These are phyloP conservation scores for Hoplodrina blanda DNA, from an alignment of 2,888 invertebrate species.

Conservation along the genomic window DNA sequence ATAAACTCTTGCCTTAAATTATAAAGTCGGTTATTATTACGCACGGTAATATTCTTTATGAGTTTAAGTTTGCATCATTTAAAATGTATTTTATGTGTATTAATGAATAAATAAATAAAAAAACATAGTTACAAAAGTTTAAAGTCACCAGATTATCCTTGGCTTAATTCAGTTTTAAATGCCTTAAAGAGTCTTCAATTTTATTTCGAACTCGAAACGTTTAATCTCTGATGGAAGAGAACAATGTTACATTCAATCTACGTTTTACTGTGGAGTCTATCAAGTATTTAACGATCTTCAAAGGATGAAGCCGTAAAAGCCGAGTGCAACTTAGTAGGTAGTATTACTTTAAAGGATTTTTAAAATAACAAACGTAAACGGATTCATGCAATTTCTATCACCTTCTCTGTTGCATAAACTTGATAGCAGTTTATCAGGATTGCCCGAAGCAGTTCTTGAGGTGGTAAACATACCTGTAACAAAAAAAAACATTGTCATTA, in stretches of 20 bases:
- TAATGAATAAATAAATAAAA: too few relatives aligned
- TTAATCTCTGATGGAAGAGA: background rate
- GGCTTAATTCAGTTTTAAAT: constrained; percentile 2
- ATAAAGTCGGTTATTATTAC: too few relatives aligned
- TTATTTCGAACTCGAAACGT: background rate
- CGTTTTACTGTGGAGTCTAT: constrained; percentile 4
- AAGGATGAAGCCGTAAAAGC: constrained; percentile 38
- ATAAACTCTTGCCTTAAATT: too few relatives aligned
- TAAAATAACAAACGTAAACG: constrained; percentile 5
- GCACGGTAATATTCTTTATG: too few relatives aligned
- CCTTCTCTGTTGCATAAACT: constrained; percentile 51
- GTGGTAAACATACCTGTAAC: constrained; percentile 52
- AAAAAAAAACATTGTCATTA: constrained; percentile 33
- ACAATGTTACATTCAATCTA: constrained; percentile 21
- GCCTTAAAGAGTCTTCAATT: constrained; percentile 2
- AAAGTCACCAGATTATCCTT: background rate
- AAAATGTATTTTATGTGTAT: too few relatives aligned
- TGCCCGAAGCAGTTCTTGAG: constrained; percentile 5
- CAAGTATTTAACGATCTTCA: constrained; percentile 26
- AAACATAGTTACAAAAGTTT: background rate
- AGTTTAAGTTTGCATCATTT: too few relatives aligned
- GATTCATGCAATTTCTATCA: constrained; percentile 17
- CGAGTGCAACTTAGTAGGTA: constrained; percentile 13
- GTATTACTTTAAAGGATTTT: constrained; percentile 12
- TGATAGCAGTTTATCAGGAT: constrained; percentile 4